phyloP scores from a whole-genome alignment of 2,797 vertebrate species.

The Dendrocincla tyrannina region DNA sequence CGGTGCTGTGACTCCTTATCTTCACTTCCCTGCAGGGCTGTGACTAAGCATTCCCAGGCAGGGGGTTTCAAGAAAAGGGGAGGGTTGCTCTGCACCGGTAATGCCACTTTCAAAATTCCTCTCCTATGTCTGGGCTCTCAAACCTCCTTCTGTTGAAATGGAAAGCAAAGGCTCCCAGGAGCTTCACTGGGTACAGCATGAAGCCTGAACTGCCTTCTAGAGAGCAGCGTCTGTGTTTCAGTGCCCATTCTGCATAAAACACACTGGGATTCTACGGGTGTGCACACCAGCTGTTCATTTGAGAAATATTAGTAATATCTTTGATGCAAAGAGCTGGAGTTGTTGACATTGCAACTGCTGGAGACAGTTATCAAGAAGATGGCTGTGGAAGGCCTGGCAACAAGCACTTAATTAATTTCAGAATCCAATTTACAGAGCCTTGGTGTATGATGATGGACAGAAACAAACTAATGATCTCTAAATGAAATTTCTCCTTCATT shows the following conservation, averaged over 20 bases:
- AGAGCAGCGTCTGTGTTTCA: background rate
- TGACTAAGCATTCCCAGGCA: background rate
- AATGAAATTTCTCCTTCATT: conserved; percentile 52
- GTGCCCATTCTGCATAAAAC: background rate
- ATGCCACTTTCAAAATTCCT: background rate
- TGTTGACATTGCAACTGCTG: background rate
- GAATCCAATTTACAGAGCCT: conserved; percentile 10
- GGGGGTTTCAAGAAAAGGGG: background rate
- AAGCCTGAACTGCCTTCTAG: background rate
- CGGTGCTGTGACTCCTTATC: background rate
- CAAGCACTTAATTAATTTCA: conserved; percentile 40
- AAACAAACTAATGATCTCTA: conserved; percentile 40
- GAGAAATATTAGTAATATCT: background rate
- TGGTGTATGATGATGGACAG: background rate
- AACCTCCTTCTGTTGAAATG: background rate
- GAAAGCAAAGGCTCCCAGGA: background rate
- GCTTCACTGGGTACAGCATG: background rate
- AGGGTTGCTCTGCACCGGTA: background rate
- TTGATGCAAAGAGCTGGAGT: background rate
- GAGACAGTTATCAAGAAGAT: conserved; percentile 5
- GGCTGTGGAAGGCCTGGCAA: conserved; percentile 7
- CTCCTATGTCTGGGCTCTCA: background rate
- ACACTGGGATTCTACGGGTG: background rate
- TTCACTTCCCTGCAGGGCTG: background rate
- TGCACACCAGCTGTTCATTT: background rate